These are phyloP conservation scores for Hoplostethus mediterraneus DNA, from an alignment of 2,797 vertebrate genomes.

Conservation along the genomic window DNA sequence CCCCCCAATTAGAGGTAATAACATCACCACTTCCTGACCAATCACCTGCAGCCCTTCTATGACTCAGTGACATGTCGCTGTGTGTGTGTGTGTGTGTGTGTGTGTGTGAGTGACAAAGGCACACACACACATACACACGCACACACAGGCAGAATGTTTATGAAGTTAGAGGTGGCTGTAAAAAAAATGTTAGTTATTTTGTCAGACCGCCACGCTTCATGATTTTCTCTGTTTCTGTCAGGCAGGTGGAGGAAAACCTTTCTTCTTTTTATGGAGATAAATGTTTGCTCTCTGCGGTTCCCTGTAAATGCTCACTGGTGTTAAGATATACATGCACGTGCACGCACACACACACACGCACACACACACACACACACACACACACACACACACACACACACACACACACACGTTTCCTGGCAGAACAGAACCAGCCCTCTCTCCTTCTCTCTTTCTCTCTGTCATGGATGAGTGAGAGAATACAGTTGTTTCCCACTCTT, in stretches of 20 bases:
- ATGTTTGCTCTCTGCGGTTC: constrained; percentile 83
- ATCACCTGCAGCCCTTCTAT: constrained; percentile 80
- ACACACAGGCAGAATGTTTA: constrained; percentile 66
- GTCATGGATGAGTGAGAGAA: constrained; percentile 67
- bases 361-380: constrained; percentile 25
- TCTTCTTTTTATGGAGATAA: constrained; percentile 78
- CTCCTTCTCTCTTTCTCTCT: constrained; percentile 31
- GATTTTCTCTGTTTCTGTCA: constrained; percentile 68
- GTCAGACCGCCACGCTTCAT: constrained; percentile 70
- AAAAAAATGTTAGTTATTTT: constrained; percentile 75
- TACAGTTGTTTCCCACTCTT: constrained; percentile 47
- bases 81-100: too few species aligned
- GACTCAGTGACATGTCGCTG: constrained; percentile 57
- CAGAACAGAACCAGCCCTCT: constrained; percentile 62
- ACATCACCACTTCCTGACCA: constrained; percentile 85
- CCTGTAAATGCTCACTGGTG: constrained; percentile 69
- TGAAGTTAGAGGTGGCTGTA: constrained; percentile 73
- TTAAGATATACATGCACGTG: constrained; percentile 42
- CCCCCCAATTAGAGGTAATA: constrained; percentile 84
- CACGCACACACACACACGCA: constrained; percentile 25
- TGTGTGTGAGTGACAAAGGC: neutral
- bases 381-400: constrained; percentile 31
- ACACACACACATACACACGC: constrained; percentile 28
- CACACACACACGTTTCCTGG: constrained; percentile 63
- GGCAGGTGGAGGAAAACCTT: constrained; percentile 75